These are phyloP conservation scores for Lepidocyrtoides sp. DNA, from an alignment of 2,888 invertebrate species.

Conservation along the genomic window DNA sequence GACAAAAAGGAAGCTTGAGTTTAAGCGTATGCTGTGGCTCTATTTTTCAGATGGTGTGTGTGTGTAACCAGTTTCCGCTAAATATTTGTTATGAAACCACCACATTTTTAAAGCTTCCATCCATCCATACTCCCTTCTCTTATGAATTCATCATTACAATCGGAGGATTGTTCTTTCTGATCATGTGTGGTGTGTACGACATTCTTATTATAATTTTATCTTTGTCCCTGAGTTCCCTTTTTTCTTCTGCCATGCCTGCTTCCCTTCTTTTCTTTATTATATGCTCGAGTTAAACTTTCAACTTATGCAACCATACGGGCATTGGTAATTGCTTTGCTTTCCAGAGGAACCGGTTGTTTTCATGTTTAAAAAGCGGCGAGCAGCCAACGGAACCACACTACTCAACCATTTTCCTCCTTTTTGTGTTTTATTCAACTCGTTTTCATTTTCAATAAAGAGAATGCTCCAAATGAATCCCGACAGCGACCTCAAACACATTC, in stretches of 20 bases:
- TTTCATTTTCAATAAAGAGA: slow-evolving; percentile 72
- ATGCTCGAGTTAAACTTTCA: slow-evolving; percentile 38
- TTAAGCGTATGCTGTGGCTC: background rate
- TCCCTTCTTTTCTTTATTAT: background rate
- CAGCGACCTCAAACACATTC: slow-evolving; percentile 66
- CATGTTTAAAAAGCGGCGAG: slow-evolving; percentile 51
- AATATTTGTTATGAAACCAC: slow-evolving; percentile 44
- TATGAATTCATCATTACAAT: slow-evolving; percentile 59
- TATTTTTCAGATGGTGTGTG: background rate
- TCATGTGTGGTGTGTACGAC: slow-evolving; percentile 58
- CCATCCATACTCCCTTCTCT: background rate
- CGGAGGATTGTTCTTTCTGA: slow-evolving; percentile 41
- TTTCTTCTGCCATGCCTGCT: background rate
- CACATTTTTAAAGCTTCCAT: background rate
- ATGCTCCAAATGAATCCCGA: slow-evolving; percentile 61
- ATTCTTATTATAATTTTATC: slow-evolving; percentile 62
- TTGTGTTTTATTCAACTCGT: slow-evolving; percentile 63
- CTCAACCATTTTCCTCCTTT: slow-evolving; percentile 47
- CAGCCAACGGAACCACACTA: slow-evolving; percentile 42
- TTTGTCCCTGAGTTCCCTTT: slow-evolving; percentile 43
- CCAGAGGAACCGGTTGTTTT: slow-evolving; percentile 43
- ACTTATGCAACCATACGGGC: slow-evolving; percentile 15
- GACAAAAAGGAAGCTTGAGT: background rate
- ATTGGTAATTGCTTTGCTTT: slow-evolving; percentile 53
- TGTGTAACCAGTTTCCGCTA: slow-evolving; percentile 19